Conservation (phyloP, 2,888 invertebrate species). For the Elegia similella region DNA sequence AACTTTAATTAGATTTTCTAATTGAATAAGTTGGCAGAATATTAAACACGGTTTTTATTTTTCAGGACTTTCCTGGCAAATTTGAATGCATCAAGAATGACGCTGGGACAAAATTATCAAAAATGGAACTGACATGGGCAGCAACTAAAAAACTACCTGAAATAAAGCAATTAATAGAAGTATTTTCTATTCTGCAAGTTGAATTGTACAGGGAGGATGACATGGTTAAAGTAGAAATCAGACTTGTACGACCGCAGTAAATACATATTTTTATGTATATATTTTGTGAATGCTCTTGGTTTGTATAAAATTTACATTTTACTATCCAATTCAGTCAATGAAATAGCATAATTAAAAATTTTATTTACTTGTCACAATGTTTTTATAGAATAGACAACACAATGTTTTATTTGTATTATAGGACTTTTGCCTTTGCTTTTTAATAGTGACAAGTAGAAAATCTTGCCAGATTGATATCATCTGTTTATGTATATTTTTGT, state of each 20-base stretch:
- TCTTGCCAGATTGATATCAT: neutral
- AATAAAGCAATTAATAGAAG: constrained; percentile 60
- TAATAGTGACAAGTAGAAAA: constrained; percentile 1
- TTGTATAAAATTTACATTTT: neutral
- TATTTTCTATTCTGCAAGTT: constrained; percentile 64
- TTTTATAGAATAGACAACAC: neutral
- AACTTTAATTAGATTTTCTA: too few relatives aligned
- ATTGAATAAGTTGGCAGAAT: too few relatives aligned
- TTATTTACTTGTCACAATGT: neutral
- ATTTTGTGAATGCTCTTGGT: constrained; percentile 7
- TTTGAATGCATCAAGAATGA: constrained; percentile 62
- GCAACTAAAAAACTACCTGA: constrained; percentile 42
- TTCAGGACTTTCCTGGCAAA: constrained; percentile 63
- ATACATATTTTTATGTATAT: constrained; percentile 6
- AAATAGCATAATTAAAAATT: constrained; percentile 6
- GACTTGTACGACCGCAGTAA: constrained; percentile 56
- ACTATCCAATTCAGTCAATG: neutral
- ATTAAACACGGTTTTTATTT: neutral
- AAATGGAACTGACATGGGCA: constrained; percentile 67
- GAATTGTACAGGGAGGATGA: constrained; percentile 66
- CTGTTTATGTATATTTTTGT: too few relatives aligned
- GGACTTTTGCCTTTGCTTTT: constrained; percentile 1
- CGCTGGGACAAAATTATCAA: constrained; percentile 57
- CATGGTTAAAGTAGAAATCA: constrained; percentile 67
- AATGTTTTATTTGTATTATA: neutral